Conservation (phyloP, 2,888 invertebrate genomes). For the Drymonia ruficornis region DNA sequence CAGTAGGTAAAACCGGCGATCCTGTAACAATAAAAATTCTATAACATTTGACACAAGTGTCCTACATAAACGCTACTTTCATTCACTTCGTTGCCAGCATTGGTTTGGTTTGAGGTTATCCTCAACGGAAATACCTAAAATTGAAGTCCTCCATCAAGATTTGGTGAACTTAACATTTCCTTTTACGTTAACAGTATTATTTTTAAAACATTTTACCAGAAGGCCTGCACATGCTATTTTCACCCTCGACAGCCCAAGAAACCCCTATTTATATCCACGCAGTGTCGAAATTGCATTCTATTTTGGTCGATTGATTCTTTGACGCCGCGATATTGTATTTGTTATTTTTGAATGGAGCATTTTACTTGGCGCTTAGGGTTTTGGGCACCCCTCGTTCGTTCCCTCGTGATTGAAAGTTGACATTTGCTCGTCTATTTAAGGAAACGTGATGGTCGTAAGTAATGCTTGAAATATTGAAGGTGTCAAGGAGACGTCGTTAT, state of each 20-base stretch:
- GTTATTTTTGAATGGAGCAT: constrained; percentile 47
- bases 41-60: no score
- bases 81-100: no score
- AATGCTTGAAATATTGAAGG: constrained; percentile 26
- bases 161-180: constrained; percentile 19
- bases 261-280: constrained; percentile 49
- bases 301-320: constrained; percentile 52
- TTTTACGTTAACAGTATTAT: constrained; percentile 25
- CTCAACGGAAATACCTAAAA: background rate
- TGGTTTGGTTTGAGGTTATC: no score
- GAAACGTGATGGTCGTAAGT: constrained; percentile 22
- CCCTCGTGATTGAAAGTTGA: constrained; percentile 47
- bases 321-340: constrained; percentile 41
- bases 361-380: constrained; percentile 26
- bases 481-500: constrained; percentile 12
- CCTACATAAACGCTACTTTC: no score
- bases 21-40: no score
- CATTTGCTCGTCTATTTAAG: constrained; percentile 41
- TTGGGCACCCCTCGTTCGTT: constrained; percentile 35
- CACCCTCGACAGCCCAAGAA: constrained; percentile 33
- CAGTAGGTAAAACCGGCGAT: no score
- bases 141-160: constrained; percentile 23
- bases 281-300: constrained; percentile 52
- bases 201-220: constrained; percentile 33
- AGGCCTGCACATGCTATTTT: constrained; percentile 43